Evolutionary conservation across 2,888 invertebrate genomes (phyloP), one percentile per base, ranked within the genome.

Genomic region (Carterocephalus palaemon): DNA sequence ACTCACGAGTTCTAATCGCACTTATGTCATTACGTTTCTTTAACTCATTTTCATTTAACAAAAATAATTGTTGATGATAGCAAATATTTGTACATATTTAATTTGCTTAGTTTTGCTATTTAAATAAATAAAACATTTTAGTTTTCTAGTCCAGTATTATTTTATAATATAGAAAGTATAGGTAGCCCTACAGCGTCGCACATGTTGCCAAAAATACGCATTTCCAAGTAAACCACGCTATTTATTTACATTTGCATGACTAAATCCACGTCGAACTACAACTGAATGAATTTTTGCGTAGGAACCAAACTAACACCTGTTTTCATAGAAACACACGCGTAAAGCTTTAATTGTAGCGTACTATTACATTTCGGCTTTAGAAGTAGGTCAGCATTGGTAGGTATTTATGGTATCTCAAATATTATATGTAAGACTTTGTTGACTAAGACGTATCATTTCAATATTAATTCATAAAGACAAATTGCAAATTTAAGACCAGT

Each of bases 241-340:
- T 38, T 38, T 38, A 38, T 38, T 26, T 17, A 38, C 19, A 26
- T 9, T 23, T 9, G 32, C 17, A 9, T 36, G n/a, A 33, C 33
- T 34, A 41, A 39, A 31, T 32, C 33, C 33, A 17, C 31, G 13
- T 22, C 23, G 23, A 24, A 33, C 19, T 33, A 13, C 23, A 23
- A 16, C 19, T 34, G 33, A 42, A 42, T 42, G 42, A 34, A 17
- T 42, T 33, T 17, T 34, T 28, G 34, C 42, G 42, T 42, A 28
- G 34, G 34, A 42, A 22, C 20, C 13, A 42, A 22, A 15, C 13
- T 17, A 20, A 20, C 42, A 42, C 34, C 42, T 42, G 42, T 42
- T 42, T 42, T 42, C 34, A 34, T 34, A 20, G 34, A 8, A 42
- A 42, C 20, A 42, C 15, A 7, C 15, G 12, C 9, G 19, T 10